These are phyloP conservation scores for Spondyliosoma cantharus DNA, from an alignment of 2,797 vertebrate species.

Conservation along the genomic window DNA sequence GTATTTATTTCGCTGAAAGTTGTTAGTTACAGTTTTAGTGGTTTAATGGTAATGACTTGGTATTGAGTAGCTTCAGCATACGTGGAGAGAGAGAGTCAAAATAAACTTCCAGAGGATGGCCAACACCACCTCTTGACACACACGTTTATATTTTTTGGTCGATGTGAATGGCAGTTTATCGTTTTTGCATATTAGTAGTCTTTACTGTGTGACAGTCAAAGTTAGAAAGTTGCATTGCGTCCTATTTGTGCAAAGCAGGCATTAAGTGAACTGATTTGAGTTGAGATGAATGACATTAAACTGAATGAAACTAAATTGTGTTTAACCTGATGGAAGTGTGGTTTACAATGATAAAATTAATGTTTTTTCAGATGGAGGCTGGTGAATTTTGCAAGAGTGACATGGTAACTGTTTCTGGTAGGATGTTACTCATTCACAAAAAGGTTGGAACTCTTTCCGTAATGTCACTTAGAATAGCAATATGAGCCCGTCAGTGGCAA, in stretches of 20 bases:
- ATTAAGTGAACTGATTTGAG: neutral
- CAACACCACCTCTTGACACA: neutral
- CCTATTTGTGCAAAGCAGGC: neutral
- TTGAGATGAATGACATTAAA: neutral
- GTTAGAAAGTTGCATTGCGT: neutral
- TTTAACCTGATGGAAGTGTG: neutral
- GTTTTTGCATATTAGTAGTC: neutral
- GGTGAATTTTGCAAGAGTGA: too few species aligned
- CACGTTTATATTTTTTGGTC: neutral
- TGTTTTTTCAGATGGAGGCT: too few species aligned
- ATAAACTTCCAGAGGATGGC: neutral
- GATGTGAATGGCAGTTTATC: neutral
- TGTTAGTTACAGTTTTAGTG: neutral
- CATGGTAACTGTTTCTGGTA: too few species aligned
- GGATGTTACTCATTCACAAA: too few species aligned
- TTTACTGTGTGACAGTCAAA: neutral
- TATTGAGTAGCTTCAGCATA: neutral
- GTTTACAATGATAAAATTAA: too few species aligned
- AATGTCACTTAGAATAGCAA: too few species aligned
- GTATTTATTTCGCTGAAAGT: slow-evolving; percentile 14
- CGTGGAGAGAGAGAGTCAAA: slow-evolving; percentile 1
- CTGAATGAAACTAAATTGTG: neutral
- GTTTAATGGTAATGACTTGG: neutral
- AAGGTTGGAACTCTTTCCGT: too few species aligned
- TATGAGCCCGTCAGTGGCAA: too few species aligned